Conservation (phyloP, 2,888 invertebrate species). For the Nebria brevicollis region DNA sequence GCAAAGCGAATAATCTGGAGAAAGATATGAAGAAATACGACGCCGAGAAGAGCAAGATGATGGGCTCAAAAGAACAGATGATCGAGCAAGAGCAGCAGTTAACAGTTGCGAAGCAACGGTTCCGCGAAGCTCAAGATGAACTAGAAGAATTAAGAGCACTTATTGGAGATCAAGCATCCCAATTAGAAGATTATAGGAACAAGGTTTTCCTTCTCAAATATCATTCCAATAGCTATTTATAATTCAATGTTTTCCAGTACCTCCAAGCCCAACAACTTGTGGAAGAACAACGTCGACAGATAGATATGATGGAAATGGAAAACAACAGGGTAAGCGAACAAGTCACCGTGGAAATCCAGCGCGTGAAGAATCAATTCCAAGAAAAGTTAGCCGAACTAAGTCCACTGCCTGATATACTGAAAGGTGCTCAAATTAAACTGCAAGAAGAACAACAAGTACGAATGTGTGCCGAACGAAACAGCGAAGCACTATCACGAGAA, state of each 20-base stretch:
- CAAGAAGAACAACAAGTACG: conserved; percentile 77
- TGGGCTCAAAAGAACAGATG: conserved; percentile 71
- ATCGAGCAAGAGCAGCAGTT: conserved; percentile 71
- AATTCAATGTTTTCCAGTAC: conserved; percentile 57
- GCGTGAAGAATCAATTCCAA: conserved; percentile 77
- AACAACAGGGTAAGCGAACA: conserved; percentile 77
- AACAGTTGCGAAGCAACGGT: conserved; percentile 66
- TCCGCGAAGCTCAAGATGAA: conserved; percentile 70
- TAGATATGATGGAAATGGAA: conserved; percentile 78
- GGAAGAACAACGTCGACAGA: conserved; percentile 75
- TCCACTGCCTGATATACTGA: conserved; percentile 75
- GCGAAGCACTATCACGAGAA: conserved; percentile 73
- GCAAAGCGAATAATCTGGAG: conserved; percentile 69
- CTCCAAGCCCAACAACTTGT: conserved; percentile 75
- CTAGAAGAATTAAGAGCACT: conserved; percentile 68
- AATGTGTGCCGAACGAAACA: conserved; percentile 72
- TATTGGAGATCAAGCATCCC: conserved; percentile 73
- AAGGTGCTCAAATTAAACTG: conserved; percentile 73
- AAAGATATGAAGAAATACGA: conserved; percentile 64
- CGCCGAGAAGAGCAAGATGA: conserved; percentile 58
- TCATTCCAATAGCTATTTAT: conserved; percentile 6
- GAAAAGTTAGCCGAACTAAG: conserved; percentile 76
- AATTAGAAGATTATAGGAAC: conserved; percentile 75
- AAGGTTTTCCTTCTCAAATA: conserved; percentile 62
- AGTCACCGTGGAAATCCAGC: conserved; percentile 75